Conservation (phyloP, 2,797 vertebrate species). For the Poeciliopsis infans region DNA sequence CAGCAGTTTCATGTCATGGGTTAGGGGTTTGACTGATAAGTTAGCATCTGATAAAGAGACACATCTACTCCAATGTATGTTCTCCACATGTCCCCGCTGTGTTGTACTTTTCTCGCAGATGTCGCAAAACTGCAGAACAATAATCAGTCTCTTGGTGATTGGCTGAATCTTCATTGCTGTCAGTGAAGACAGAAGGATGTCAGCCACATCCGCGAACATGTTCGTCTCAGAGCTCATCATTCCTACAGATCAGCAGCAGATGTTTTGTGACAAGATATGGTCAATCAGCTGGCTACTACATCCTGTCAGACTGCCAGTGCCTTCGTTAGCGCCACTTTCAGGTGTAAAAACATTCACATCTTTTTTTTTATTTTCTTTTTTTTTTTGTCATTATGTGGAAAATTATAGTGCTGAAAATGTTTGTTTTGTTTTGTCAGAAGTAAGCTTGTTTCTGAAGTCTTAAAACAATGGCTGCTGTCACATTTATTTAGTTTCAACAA, state of each 20-base stretch:
- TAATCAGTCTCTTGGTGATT: slow-evolving; percentile 48
- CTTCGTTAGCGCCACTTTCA: slow-evolving; percentile 14
- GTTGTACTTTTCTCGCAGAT: slow-evolving; percentile 25
- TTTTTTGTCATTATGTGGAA: not conserved
- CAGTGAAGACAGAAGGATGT: slow-evolving; percentile 41
- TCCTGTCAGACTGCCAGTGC: slow-evolving; percentile 56
- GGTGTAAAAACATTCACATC: not conserved
- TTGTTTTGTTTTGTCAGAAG: not conserved
- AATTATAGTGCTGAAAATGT: not conserved
- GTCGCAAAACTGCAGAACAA: slow-evolving; percentile 29
- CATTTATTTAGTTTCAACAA: not conserved
- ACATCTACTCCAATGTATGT: not conserved
- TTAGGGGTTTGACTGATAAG: slow-evolving; percentile 41
- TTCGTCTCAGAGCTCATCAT: slow-evolving; percentile 45
- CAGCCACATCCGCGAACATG: slow-evolving; percentile 25
- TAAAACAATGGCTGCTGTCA: not conserved
- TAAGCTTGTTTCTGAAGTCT: not conserved
- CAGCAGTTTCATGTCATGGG: slow-evolving; percentile 19
- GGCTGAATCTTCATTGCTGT: slow-evolving; percentile 33
- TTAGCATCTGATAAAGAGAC: slow-evolving; percentile 28
- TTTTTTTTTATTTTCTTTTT: not conserved
- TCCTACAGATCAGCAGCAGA: slow-evolving; percentile 51
- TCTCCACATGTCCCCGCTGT: slow-evolving; percentile 38
- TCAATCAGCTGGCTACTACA: slow-evolving; percentile 38
- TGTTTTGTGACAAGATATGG: slow-evolving; percentile 51